Evolutionary conservation across 2,888 invertebrate species (phyloP).

Genomic region (Pantelozetes paolii): DNA sequence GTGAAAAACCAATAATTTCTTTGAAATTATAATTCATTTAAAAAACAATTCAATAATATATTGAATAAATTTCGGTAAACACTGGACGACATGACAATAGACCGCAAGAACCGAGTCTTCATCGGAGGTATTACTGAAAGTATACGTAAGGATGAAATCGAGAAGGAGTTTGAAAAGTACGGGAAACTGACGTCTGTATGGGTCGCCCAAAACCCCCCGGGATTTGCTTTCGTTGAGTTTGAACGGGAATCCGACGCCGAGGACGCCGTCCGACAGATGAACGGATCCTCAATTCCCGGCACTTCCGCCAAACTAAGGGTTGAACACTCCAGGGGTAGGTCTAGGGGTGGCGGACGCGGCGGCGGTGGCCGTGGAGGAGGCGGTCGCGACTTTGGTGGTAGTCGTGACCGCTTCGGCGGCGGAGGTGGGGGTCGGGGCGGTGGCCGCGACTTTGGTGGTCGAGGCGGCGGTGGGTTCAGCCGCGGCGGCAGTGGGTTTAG

Average conservation of each 20-base stretch:
- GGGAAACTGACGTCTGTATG: slow-evolving; percentile 87
- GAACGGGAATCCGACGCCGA: slow-evolving; percentile 82
- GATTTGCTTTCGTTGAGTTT: slow-evolving; percentile 90
- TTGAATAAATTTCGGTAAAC: too few relatives aligned
- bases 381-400: slow-evolving; percentile 55
- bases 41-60: background rate
- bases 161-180: slow-evolving; percentile 83
- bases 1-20: background rate
- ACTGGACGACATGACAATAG: background rate
- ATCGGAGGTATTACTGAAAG: slow-evolving; percentile 75
- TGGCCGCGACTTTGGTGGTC: slow-evolving; percentile 27
- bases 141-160: slow-evolving; percentile 81
- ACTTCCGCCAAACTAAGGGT: slow-evolving; percentile 69
- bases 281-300: slow-evolving; percentile 80
- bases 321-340: slow-evolving; percentile 67
- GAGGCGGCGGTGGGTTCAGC: slow-evolving; percentile 34
- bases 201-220: slow-evolving; percentile 79
- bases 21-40: background rate
- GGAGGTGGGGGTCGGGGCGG: slow-evolving; percentile 57
- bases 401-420: slow-evolving; percentile 56
- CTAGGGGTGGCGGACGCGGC: slow-evolving; percentile 54
- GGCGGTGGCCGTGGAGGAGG: slow-evolving; percentile 60
- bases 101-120: slow-evolving; percentile 46
- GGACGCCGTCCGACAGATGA: slow-evolving; percentile 79
- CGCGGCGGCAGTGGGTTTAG: slow-evolving; percentile 28